These are phyloP conservation scores for Agrotis clavis DNA, from an alignment of 2,888 invertebrate species.

Conservation along the genomic window DNA sequence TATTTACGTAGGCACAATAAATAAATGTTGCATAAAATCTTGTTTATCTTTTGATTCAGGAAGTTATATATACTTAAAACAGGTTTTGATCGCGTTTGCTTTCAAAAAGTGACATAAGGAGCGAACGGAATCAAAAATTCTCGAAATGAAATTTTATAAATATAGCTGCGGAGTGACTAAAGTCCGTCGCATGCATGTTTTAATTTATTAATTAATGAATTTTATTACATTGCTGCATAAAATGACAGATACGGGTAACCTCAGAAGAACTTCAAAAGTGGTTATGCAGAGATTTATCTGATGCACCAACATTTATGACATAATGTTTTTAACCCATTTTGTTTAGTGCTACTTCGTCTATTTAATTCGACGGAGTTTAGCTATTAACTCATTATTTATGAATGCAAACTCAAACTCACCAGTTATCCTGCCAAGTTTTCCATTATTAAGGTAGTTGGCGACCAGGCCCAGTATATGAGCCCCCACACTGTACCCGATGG, in stretches of 20 bases:
- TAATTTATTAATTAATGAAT: background rate
- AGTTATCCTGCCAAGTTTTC: conserved; percentile 96
- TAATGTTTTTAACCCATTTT: no score
- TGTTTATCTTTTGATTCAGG: conserved; percentile 25
- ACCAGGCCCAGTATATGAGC: conserved; percentile 96
- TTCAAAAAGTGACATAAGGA: conserved; percentile 17
- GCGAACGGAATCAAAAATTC: background rate
- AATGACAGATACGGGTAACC: no score
- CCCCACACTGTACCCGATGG: conserved; percentile 96
- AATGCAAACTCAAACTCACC: conserved; percentile 80
- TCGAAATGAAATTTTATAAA: no score
- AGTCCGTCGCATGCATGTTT: background rate
- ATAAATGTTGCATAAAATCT: conserved; percentile 24
- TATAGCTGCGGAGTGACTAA: background rate
- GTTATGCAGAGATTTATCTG: no score
- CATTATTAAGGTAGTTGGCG: conserved; percentile 94
- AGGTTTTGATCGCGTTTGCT: conserved; percentile 4
- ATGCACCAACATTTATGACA: no score
- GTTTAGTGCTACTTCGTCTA: no score
- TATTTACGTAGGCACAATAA: background rate
- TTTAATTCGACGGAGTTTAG: no score
- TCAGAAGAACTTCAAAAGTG: no score
- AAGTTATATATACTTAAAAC: conserved; percentile 22
- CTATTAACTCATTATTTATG: no score
- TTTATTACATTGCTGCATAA: background rate